Base-by-base conservation (phyloP, 2,113 vertebrate genomes). In the Nanorana parkeri region DNA sequence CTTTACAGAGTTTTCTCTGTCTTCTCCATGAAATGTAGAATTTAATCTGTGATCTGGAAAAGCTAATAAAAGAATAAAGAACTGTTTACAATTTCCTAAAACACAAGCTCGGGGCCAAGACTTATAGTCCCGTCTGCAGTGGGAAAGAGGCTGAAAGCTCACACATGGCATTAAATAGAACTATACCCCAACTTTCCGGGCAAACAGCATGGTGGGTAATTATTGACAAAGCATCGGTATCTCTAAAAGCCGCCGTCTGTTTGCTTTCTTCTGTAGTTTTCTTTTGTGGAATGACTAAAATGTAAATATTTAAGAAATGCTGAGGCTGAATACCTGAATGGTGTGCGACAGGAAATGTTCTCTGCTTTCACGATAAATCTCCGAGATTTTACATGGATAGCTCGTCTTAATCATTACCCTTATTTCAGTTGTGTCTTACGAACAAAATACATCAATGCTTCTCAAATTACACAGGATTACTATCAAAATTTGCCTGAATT, bases 241-340 rank as follows among this genome's bases (percentile, higher is more conserved):
- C 77, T 68, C 54, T 79, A 79, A 68, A 41, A 68, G 54, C 52
- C 17, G 15, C 24, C 21, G 20, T 61, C 19, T 55, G 54, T 73
- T 73, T 73, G 68, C 60, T 74, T 81, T 71, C 36, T 74, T 63
- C 54, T 52, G 36, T 23, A 17, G 24, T 81, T 64, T 64, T 81
- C 58, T 23, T 51, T 66, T 10, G 28, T 73, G 79, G 68, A 81
- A 81, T 81, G 79, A 81, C 47, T 65, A 81, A 72, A 81, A 81
- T 74, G 79, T 73, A 73, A 81, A 81, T 81, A 81, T 81, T 81
- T 81, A 73, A 81, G 60, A n/a, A 29, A 73, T 56, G 19, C 60
- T 11, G 26, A 36, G 61, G 11, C 24, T 11, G 68, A 56, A 61
- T 73, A 73, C 47, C 58, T 81, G 68, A 65, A 74, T 7, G 60